These are phyloP conservation scores for Megalonaias nervosa DNA, from an alignment of 1,140 invertebrate genomes.

Conservation along the genomic window DNA sequence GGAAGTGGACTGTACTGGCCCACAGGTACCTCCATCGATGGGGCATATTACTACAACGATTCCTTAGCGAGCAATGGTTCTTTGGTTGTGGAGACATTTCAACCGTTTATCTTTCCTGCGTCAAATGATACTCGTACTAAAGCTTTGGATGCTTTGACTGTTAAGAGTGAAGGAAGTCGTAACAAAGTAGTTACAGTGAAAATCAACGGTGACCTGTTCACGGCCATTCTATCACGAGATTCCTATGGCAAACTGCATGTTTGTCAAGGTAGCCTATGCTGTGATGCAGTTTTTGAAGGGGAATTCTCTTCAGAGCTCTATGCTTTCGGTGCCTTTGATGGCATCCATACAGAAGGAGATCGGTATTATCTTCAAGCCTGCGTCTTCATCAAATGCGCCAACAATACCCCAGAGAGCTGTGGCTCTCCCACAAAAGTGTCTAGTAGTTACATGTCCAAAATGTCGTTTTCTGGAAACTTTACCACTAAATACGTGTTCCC, in stretches of 20 bases:
- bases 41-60: constrained; percentile 41
- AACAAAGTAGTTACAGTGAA: neutral
- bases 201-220: constrained; percentile 17
- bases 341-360: constrained; percentile 30
- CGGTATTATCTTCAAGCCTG: constrained; percentile 48
- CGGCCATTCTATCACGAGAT: neutral
- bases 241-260: constrained; percentile 14
- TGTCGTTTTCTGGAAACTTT: constrained; percentile 32
- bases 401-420: constrained; percentile 9
- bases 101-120: constrained; percentile 1
- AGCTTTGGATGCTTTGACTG: neutral
- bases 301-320: constrained; percentile 20
- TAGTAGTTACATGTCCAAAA: constrained; percentile 17
- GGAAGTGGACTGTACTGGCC: constrained; percentile 75
- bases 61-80: constrained; percentile 14
- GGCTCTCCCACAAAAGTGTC: constrained; percentile 14
- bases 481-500: constrained; percentile 18
- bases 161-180: neutral
- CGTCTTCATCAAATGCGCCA: constrained; percentile 42
- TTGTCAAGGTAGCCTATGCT: constrained; percentile 44
- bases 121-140: neutral
- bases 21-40: constrained; percentile 52
- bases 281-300: constrained; percentile 37
- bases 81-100: constrained; percentile 39
- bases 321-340: constrained; percentile 49